Percentiles rank a stretch among this genome's conserved stretches.
Evolutionary conservation across 2,113 vertebrate genomes (phyloP).

Genomic region (Grallaria varia): DNA sequence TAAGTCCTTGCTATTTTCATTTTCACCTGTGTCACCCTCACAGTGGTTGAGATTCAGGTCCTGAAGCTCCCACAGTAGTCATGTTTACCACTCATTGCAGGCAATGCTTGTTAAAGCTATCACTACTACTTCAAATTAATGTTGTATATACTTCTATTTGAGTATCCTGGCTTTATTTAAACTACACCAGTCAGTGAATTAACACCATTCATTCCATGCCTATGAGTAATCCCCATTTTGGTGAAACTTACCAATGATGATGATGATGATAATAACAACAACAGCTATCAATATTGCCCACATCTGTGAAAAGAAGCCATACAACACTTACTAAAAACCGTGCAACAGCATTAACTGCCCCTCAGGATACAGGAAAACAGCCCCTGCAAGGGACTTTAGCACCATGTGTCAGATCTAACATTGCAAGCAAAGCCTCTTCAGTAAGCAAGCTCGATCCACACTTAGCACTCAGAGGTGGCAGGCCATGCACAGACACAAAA

Average conservation of each 20-base stretch:
- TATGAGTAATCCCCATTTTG: background rate
- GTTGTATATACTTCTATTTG: background rate
- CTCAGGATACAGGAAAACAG: background rate
- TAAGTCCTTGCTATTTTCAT: background rate
- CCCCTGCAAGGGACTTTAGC: background rate
- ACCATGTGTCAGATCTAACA: rapidly evolving
- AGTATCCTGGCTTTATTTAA: background rate
- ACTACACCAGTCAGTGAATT: background rate
- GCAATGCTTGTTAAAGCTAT: background rate
- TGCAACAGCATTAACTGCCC: background rate
- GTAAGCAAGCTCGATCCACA: too few species aligned
- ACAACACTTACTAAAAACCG: background rate
- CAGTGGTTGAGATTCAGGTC: background rate
- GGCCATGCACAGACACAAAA: background rate
- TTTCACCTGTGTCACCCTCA: background rate
- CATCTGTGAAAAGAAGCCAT: conserved; percentile 80
- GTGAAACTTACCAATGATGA: conserved; percentile 89
- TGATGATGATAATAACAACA: conserved; percentile 84
- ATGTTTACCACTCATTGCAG: background rate
- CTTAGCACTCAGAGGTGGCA: rapidly evolving
- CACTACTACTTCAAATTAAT: background rate
- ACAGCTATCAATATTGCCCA: conserved; percentile 93
- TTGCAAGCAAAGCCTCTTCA: background rate
- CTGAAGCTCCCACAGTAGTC: background rate
- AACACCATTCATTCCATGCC: background rate